Conservation (phyloP, 2,888 invertebrate species). For the Erebia palarica region DNA sequence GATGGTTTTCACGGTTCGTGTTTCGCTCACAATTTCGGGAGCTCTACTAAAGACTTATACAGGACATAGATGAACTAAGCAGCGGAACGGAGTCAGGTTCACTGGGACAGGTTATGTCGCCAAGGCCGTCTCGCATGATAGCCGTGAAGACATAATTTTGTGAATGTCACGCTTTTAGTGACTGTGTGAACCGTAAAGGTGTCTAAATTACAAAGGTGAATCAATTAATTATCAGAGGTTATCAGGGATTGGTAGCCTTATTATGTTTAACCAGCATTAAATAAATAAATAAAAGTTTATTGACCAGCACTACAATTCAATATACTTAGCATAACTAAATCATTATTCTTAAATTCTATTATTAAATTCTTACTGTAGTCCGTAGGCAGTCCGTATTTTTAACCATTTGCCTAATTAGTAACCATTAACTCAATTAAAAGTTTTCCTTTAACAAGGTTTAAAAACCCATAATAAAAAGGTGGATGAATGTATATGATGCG, state of each 20-base stretch:
- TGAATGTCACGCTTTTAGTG: slow-evolving; percentile 14
- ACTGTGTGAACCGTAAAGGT: slow-evolving; percentile 10
- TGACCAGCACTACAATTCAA: no score
- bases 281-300: no score
- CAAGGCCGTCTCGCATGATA: slow-evolving; percentile 29
- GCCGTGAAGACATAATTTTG: slow-evolving; percentile 24
- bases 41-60: slow-evolving; percentile 19
- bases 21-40: slow-evolving; percentile 40
- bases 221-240: background rate
- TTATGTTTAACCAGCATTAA: no score
- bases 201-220: background rate
- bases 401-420: no score
- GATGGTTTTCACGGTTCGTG: slow-evolving; percentile 40
- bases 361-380: background rate
- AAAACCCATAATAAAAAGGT: no score
- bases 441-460: no score
- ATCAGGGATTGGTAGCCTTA: no score
- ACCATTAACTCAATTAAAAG: no score
- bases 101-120: slow-evolving; percentile 35
- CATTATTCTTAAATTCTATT: no score
- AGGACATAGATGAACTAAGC: slow-evolving; percentile 11
- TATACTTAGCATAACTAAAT: no score
- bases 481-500: no score
- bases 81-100: slow-evolving; percentile 33
- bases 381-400: background rate